Base-by-base conservation (phyloP, 2,113 vertebrate species). In the Centrocercus urophasianus region DNA sequence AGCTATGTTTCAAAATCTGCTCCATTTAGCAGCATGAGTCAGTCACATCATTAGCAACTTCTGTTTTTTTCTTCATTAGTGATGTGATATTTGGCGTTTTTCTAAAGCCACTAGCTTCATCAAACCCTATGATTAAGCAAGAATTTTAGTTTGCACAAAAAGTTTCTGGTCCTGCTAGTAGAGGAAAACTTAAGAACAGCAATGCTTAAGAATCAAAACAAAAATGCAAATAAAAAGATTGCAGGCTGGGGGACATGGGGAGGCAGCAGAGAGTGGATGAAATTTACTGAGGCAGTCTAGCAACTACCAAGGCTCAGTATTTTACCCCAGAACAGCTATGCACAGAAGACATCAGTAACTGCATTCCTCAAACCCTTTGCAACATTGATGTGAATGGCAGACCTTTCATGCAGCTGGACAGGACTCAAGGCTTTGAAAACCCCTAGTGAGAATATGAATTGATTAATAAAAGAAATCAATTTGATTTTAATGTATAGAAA, bases 1-100 rank as follows among this genome's bases (percentile, higher is more conserved):
- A 95, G 95, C 89, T 93, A 90, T 83, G 90, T 88, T 96, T 94
- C 91, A 97, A 95, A 91, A 88, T 96, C 72, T 86, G 91, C 93
- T 93, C 76, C 90, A 86, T 95, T 96, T 97, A 93, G 82, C 85
- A 93, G 73, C 88, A 93, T 95, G 91, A 95, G n/a, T 94, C 93
- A 96, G 72, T 86, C 82, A 81, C 19, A 12, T 80, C 82, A 91
- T 95, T 88, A 89, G 72, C 60, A 77, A 83, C 67, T 93, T 90
- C 60, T 60, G 60, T 43, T 42, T 43, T 43, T 93, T 93, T 91
- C 91, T 91, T 93, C 72, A 81, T 80, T 83, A 89, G 61, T 0
- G 4, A 52, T 86, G 40, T 30, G 47, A 66, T 92, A 92, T 59
- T 87, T 56, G 45, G 47, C 24, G 47, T 90, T 82, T 80, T 83